Conservation (phyloP, 2,888 invertebrate genomes). For the Lapara coniferarum region DNA sequence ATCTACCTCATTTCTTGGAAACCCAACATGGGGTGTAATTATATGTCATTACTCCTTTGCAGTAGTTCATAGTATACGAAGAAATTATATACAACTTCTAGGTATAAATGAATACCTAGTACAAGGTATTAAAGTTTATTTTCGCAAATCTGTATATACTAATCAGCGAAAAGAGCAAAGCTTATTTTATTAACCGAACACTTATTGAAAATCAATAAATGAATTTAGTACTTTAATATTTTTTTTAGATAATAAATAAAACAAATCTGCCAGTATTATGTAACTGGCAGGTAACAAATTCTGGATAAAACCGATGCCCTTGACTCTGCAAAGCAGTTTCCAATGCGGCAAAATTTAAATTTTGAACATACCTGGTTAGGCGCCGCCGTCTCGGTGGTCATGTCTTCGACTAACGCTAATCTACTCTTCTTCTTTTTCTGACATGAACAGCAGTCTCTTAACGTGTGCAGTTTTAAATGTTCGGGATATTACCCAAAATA, state of each 20-base stretch:
- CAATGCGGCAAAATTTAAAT: slow-evolving; percentile 54
- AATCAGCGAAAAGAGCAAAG: no score
- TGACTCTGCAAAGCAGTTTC: slow-evolving; percentile 54
- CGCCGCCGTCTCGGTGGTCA: slow-evolving; percentile 81
- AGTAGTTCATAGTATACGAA: neutral
- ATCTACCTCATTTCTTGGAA: neutral
- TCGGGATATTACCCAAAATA: slow-evolving; percentile 60
- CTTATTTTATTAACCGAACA: neutral
- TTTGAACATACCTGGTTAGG: slow-evolving; percentile 70
- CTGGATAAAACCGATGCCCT: slow-evolving; percentile 56
- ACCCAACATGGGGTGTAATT: neutral
- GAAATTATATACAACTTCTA: neutral
- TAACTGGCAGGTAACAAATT: slow-evolving; percentile 52
- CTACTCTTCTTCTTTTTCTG: slow-evolving; percentile 72
- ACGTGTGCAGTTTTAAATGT: slow-evolving; percentile 61
- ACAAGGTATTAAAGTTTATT: no score
- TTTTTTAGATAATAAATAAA: neutral
- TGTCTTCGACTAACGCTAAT: slow-evolving; percentile 66
- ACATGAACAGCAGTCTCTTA: slow-evolving; percentile 75
- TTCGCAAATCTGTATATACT: no score
- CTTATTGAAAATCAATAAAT: neutral
- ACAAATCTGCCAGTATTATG: slow-evolving; percentile 41
- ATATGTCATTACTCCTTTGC: neutral
- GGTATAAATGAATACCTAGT: no score
- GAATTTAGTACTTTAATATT: neutral